Evolutionary conservation across 2,888 invertebrate species (phyloP).

Genomic region (Folsomia manolachei): DNA sequence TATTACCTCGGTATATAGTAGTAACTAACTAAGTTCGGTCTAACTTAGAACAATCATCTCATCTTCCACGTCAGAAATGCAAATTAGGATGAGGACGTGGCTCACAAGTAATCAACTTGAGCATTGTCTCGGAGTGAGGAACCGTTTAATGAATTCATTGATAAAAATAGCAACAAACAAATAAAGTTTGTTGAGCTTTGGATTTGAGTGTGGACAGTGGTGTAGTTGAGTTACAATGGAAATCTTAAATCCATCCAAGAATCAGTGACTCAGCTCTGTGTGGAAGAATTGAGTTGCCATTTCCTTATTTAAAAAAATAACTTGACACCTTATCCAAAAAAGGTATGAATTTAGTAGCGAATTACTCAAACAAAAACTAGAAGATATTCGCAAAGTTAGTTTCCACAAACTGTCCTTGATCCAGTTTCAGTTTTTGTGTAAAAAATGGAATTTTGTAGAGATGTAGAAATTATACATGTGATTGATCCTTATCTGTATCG

Average conservation of each 20-base stretch:
- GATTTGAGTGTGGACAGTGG: too few relatives aligned
- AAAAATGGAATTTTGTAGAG: not conserved
- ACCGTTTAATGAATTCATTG: conserved; percentile 18
- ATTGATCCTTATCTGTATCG: not conserved
- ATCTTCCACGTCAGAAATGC: not conserved
- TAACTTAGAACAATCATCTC: too few relatives aligned
- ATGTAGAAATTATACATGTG: not conserved
- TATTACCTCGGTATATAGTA: not conserved
- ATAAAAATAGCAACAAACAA: conserved; percentile 19
- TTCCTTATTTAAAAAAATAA: not conserved
- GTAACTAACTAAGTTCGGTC: too few relatives aligned
- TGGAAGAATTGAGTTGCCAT: not conserved
- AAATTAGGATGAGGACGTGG: not conserved
- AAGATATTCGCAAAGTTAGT: not conserved
- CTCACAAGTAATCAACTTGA: not conserved
- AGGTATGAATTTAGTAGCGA: too few relatives aligned
- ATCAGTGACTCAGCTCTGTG: too few relatives aligned
- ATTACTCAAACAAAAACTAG: too few relatives aligned
- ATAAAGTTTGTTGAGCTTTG: too few relatives aligned
- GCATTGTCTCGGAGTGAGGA: conserved; percentile 1
- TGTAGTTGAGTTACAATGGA: too few relatives aligned
- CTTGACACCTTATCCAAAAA: too few relatives aligned
- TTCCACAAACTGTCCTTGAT: not conserved
- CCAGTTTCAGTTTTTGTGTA: not conserved
- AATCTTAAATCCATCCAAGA: too few relatives aligned